Conservation (phyloP, 2,888 invertebrate genomes). For the Xanthorhoe designata region DNA sequence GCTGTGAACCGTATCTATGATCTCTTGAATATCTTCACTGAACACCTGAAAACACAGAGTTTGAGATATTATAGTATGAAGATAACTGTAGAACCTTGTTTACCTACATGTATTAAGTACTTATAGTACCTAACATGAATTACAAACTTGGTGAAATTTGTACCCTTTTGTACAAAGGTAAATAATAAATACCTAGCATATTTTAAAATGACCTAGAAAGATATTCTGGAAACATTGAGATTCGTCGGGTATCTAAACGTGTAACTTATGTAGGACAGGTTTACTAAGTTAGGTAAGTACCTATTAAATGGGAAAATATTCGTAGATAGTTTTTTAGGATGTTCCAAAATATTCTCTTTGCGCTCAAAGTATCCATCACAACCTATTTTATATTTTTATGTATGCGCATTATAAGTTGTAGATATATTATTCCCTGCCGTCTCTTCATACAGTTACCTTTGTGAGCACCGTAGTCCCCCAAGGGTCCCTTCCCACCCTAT, state of each 20-base stretch:
- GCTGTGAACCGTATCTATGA: slow-evolving; percentile 80
- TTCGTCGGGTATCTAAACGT: too few species aligned
- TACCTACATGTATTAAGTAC: too few species aligned
- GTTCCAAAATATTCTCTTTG: slow-evolving; percentile 10
- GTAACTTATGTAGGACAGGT: too few species aligned
- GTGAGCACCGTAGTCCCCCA: slow-evolving; percentile 62
- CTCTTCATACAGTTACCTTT: slow-evolving; percentile 62
- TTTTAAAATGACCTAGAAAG: neutral
- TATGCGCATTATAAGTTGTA: slow-evolving; percentile 52
- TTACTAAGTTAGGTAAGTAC: too few species aligned
- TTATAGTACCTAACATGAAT: too few species aligned
- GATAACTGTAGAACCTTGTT: neutral
- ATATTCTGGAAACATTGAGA: too few species aligned
- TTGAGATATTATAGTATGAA: neutral
- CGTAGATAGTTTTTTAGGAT: neutral
- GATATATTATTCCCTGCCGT: slow-evolving; percentile 49
- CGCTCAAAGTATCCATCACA: slow-evolving; percentile 3
- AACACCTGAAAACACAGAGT: slow-evolving; percentile 70
- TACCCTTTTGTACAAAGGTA: too few species aligned
- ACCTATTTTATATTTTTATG: slow-evolving; percentile 16
- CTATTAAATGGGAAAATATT: neutral
- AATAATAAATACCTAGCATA: neutral
- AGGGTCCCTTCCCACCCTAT: slow-evolving; percentile 56
- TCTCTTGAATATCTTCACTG: slow-evolving; percentile 82
- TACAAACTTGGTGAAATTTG: neutral